Base-by-base conservation (phyloP, 2,888 invertebrate species). In the Phortica okadai region DNA sequence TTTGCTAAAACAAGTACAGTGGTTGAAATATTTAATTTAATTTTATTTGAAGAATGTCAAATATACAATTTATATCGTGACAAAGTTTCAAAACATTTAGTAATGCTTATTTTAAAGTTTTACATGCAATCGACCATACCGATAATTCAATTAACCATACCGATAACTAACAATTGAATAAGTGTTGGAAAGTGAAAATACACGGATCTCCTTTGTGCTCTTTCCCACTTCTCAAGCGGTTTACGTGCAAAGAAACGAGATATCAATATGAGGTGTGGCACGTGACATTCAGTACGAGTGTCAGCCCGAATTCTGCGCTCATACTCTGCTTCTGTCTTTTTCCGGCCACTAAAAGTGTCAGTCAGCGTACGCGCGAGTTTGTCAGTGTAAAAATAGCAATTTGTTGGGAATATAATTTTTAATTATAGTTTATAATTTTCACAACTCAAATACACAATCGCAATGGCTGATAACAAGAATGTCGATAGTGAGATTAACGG, bases 401-500 rank as follows among this genome's bases (percentile, higher is more conserved):
- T 79, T 75, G 74, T 76, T 74, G 70, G 76, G 78, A 79, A 80
- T 78, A 80, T 78, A 64, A 70, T 74, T 73, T 74, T 78, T 77
- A 81, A 80, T 76, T 80, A 85, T 82, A 72, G 78, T 81, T 70
- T 82, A 56, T 80, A 81, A 81, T 82, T 84, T 80, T 81, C 56
- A 45, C 16, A 62, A 80, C 72, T 82, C 66, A 78, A 78, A 78
- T 77, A 64, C 69, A 42, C 41, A 73, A 76, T 77, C 66, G 83
- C 73, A 86, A 93, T 94, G 93, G 93, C 93, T 81, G 93, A 90
- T 72, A 72, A 72, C 70, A 92, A 92, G 89, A 93, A 94, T 93
- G 90, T 90, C 78, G 94, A 94, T 90, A 93, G 93, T 92, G 93
- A 93, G 89, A 95, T 95, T 95, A 95, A 95, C 92, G 95, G 95